Percentiles rank a stretch among this genome's conserved stretches.
phyloP scores from a whole-genome alignment of 2,113 vertebrate species.

The Sylvilagus bachmani region DNA sequence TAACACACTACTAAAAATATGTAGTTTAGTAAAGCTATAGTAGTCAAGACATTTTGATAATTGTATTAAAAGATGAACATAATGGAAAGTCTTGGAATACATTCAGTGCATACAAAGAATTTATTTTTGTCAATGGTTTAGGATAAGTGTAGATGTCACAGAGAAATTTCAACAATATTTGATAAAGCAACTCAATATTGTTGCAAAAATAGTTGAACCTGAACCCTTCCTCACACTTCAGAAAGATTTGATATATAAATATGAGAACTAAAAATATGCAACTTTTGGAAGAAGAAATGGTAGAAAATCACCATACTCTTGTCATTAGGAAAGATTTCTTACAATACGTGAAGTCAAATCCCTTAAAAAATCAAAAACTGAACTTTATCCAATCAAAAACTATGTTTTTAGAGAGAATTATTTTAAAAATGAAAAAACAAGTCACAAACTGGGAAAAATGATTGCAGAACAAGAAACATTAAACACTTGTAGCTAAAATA shows the following conservation, averaged over 20 bases:
- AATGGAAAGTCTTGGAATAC: not conserved
- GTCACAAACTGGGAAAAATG: not conserved
- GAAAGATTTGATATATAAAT: not conserved
- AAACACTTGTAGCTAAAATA: not conserved
- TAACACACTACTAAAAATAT: not conserved
- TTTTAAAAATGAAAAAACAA: not conserved
- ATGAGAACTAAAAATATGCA: not conserved
- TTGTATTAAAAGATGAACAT: not conserved
- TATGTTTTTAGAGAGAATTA: not conserved
- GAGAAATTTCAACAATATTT: not conserved
- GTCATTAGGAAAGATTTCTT: not conserved
- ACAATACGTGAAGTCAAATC: not conserved
- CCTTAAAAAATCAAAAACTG: not conserved
- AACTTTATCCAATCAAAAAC: not conserved
- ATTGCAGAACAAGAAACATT: not conserved
- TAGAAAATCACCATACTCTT: slow-evolving; percentile 3
- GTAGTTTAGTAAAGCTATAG: not conserved
- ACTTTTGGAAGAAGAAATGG: slow-evolving; percentile 8
- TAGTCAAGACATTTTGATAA: not conserved
- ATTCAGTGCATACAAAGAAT: not conserved
- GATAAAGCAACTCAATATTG: not conserved
- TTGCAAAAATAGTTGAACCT: not conserved
- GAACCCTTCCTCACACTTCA: not conserved
- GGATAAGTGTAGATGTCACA: not conserved
- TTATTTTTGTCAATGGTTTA: slow-evolving; percentile 9